These are phyloP conservation scores for Noctua comes DNA, from an alignment of 2,888 invertebrate species.

Conservation along the genomic window DNA sequence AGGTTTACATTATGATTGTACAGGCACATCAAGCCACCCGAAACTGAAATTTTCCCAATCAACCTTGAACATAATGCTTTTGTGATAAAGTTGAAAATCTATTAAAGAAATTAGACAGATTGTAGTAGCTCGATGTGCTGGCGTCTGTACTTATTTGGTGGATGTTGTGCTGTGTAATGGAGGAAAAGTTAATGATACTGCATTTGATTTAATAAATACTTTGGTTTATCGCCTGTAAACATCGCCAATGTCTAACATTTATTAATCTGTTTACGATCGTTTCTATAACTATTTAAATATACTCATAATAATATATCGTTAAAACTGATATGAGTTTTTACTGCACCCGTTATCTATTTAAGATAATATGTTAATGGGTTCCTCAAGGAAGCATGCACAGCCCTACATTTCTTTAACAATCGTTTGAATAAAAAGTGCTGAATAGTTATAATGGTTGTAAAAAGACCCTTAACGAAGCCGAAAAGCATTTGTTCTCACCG, in stretches of 20 bases:
- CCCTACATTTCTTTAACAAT: constrained; percentile 3
- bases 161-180: constrained; percentile 49
- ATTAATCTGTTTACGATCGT: constrained; percentile 65
- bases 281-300: constrained; percentile 61
- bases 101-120: too few species aligned
- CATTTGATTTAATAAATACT: constrained; percentile 61
- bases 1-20: constrained; percentile 49
- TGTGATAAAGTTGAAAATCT: too few species aligned
- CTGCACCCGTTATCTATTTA: constrained; percentile 30
- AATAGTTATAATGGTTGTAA: too few species aligned
- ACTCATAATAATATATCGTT: constrained; percentile 47
- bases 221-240: constrained; percentile 69
- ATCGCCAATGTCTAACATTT: constrained; percentile 60
- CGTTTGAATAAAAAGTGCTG: neutral
- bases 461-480: too few species aligned
- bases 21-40: neutral
- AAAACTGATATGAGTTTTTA: constrained; percentile 35
- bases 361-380: constrained; percentile 33
- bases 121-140: too few species aligned
- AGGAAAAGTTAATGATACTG: constrained; percentile 63
- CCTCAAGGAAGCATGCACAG: constrained; percentile 19
- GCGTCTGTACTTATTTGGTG: constrained; percentile 53
- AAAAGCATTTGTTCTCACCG: too few species aligned
- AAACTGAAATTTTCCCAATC: too few species aligned
- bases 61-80: too few species aligned